Evolutionary conservation across 1,140 invertebrate species (phyloP), one percentile per base, ranked within the genome.

Genomic region (Calosoma granatense): DNA sequence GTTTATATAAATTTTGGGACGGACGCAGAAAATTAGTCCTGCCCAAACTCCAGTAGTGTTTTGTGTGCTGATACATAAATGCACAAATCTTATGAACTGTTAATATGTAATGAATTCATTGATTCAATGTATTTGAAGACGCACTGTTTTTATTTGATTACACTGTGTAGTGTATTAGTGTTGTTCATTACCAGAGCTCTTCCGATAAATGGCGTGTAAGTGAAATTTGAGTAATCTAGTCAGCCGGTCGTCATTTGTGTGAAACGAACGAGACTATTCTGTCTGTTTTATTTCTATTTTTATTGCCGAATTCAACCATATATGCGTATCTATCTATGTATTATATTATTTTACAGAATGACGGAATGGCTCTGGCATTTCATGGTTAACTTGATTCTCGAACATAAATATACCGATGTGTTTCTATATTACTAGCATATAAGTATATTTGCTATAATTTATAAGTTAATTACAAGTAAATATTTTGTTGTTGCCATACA

Each of bases 11-110:
- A n/a, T n/a, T n/a, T n/a, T n/a, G n/a, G n/a, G n/a, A n/a, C n/a
- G n/a, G n/a, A n/a, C n/a, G n/a, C n/a, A n/a, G n/a, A n/a, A n/a
- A n/a, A n/a, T n/a, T n/a, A n/a, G n/a, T n/a, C n/a, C n/a, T n/a
- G n/a, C n/a, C n/a, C n/a, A n/a, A n/a, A n/a, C n/a, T n/a, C n/a
- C n/a, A 12, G 41, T 47, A 47, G 41, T 17, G 41, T 12, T 17
- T 47, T 47, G 41, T 47, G 9, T 11, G 41, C 41, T 47, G 41
- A 47, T 12, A 47, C 17, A 17, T 17, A 12, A 11, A 47, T 47
- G 41, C 41, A 47, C 41, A 47, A 47, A 47, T 47, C 26, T 36
- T n/a, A 4, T 47, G 41, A 47, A 47, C 15, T 47, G 41, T 47
- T 47, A 47, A 47, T 47, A 47, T 47, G 41, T 47, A 47, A 47